A percentile compares a stretch with the other conserved stretches of the same genome.
Conservation (phyloP, 2,888 invertebrate genomes). For the Troides aeacus region DNA sequence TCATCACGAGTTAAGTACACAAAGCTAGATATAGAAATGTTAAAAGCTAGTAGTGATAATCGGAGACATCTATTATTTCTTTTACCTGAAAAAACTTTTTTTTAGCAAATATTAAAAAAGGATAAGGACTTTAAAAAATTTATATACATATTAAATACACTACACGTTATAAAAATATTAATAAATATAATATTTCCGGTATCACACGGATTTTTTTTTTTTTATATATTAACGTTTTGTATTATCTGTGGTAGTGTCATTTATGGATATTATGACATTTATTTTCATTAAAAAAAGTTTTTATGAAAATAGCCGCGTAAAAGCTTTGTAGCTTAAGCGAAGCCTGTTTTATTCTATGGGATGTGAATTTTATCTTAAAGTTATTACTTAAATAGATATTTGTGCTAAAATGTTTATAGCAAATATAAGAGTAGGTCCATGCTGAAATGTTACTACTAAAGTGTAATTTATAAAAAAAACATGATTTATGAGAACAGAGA, state of each 20-base stretch:
- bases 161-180: slow-evolving; percentile 34
- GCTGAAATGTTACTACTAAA: slow-evolving; percentile 38
- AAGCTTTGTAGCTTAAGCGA: slow-evolving; percentile 71
- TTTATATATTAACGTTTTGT: slow-evolving; percentile 29
- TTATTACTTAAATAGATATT: slow-evolving; percentile 25
- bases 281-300: slow-evolving; percentile 36
- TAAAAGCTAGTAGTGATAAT: slow-evolving; percentile 50
- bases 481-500: slow-evolving; percentile 57
- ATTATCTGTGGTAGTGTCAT: slow-evolving; percentile 38
- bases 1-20: slow-evolving; percentile 60
- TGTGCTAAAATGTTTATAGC: slow-evolving; percentile 45
- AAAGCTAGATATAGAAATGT: slow-evolving; percentile 71
- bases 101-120: slow-evolving; percentile 7
- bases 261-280: slow-evolving; percentile 39
- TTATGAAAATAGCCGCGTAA: slow-evolving; percentile 50
- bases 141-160: slow-evolving; percentile 25
- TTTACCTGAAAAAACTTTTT: slow-evolving; percentile 65
- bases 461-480: slow-evolving; percentile 33
- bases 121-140: slow-evolving; percentile 2
- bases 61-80: slow-evolving; percentile 39
- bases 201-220: slow-evolving; percentile 54
- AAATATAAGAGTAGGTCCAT: slow-evolving; percentile 35
- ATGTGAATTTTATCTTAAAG: slow-evolving; percentile 33
- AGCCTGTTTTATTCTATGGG: slow-evolving; percentile 43
- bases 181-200: slow-evolving; percentile 49